Evolutionary conservation across 2,888 invertebrate species (phyloP), one percentile per base, ranked within the genome.

Genomic region (Erebia ligea): DNA sequence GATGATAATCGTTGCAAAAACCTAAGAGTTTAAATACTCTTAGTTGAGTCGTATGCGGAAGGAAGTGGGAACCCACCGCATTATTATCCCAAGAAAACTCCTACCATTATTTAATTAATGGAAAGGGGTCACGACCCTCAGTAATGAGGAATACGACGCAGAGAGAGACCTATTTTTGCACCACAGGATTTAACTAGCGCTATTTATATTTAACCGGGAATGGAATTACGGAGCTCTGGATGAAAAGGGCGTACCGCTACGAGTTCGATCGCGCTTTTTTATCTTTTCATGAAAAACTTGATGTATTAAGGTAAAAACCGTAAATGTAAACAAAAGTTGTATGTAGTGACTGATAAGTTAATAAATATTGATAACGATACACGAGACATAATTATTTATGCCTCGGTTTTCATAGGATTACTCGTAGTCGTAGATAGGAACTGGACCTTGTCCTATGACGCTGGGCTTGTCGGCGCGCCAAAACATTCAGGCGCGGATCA

Each of bases 381-480:
- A 40, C 19, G 42, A 58, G 21, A 21, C 40, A 34, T 45, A 54
- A 11, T 34, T 34, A 34, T 6, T 34, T 34, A 59, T 54, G 63
- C 56, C 21, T 61, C 54, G 11, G 34, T 57, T 58, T 54, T 64
- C 45, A 68, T 70, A 52, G 62, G 69, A 75, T 71, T 76, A 21
- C 62, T 48, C 42, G 42, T 45, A 62, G 62, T 48, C 42, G 42
- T 45, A 62, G 62, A 21, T 61, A 61, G 73, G 70, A 69, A 69
- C 77, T 88, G 91, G 89, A 92, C 92, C 88, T 90, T 92, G 92
- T 82, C 85, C 91, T 78, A 61, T 79, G 80, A 79, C 77, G 78
- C 66, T 77, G 76, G 75, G 76, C 84, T 80, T 76, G 84, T 86
- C 76, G 83, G 76, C 85, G 86, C 86, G 89, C 91, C 91, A 90